phyloP scores from a whole-genome alignment of 2,888 invertebrate species.

The Drosophila macrospina region DNA sequence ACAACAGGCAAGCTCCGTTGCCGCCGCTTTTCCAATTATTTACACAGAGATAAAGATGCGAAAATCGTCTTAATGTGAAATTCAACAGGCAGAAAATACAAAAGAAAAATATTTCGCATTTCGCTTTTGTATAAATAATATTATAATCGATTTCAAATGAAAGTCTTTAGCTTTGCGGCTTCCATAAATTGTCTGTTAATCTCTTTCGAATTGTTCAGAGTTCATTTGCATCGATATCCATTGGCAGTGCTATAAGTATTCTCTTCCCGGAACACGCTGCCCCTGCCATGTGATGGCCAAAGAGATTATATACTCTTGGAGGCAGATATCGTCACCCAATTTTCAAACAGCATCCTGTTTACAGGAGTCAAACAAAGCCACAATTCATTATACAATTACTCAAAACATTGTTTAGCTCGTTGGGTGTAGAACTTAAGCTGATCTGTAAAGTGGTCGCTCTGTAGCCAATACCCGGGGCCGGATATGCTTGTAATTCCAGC shows the following conservation, averaged over 20 bases:
- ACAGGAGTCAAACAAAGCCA: slow-evolving; percentile 49
- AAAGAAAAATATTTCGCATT: slow-evolving; percentile 25
- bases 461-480: slow-evolving; percentile 48
- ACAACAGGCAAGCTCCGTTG: slow-evolving; percentile 20
- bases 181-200: slow-evolving; percentile 63
- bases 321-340: slow-evolving; percentile 58
- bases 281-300: slow-evolving; percentile 19
- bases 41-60: slow-evolving; percentile 62
- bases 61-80: slow-evolving; percentile 60
- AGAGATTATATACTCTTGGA: background rate
- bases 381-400: slow-evolving; percentile 35
- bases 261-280: slow-evolving; percentile 20
- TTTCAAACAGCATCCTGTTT: slow-evolving; percentile 67
- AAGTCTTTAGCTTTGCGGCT: slow-evolving; percentile 41
- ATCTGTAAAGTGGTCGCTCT: slow-evolving; percentile 53
- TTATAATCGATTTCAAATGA: slow-evolving; percentile 58
- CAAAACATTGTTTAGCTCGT: slow-evolving; percentile 55
- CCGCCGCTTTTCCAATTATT: slow-evolving; percentile 63
- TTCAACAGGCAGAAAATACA: slow-evolving; percentile 52
- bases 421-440: background rate
- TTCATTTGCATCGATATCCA: slow-evolving; percentile 33
- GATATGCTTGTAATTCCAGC: slow-evolving; percentile 72
- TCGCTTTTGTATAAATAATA: slow-evolving; percentile 42
- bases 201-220: slow-evolving; percentile 40
- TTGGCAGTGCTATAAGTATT: slow-evolving; percentile 15